A percentile compares a stretch with the other conserved stretches of the same genome.
phyloP scores from a whole-genome alignment of 2,113 vertebrate genomes.

The Carassius auratus region DNA sequence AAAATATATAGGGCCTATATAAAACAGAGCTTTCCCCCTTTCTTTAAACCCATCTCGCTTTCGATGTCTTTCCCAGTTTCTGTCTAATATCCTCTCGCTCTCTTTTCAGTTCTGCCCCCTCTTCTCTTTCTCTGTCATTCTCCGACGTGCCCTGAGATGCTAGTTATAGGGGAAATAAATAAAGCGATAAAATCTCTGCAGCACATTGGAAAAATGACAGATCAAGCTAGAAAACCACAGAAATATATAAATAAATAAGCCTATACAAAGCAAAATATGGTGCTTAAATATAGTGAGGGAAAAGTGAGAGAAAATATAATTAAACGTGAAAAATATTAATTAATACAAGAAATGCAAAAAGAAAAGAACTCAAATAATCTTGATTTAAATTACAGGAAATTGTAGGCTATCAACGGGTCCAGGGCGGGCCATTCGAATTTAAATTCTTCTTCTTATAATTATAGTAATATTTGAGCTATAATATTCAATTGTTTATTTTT shows the following conservation, averaged over 20 bases:
- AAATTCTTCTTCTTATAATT: not conserved
- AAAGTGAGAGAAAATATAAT: conserved; percentile 70
- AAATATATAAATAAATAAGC: conserved; percentile 75
- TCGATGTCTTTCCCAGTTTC: not conserved
- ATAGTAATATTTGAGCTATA: conserved; percentile 14
- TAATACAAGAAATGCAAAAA: conserved; percentile 36
- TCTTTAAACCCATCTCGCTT: conserved; percentile 9
- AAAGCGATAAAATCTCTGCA: conserved; percentile 72
- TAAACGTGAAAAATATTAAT: not conserved
- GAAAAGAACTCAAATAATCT: not conserved
- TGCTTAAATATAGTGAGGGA: conserved; percentile 63
- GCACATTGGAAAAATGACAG: conserved; percentile 72
- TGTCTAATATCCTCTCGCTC: conserved; percentile 33
- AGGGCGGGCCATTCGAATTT: not conserved
- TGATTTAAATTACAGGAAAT: not conserved
- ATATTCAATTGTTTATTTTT: conserved; percentile 29
- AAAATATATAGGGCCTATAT: not conserved
- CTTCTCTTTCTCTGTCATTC: conserved; percentile 47
- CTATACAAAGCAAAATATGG: conserved; percentile 26
- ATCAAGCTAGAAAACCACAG: conserved; percentile 61
- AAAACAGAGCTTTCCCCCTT: not conserved
- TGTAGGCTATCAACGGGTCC: not conserved
- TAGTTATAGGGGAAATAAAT: conserved; percentile 67
- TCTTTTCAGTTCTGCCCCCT: conserved; percentile 27
- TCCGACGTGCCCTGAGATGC: conserved; percentile 63